Conservation (phyloP, 2,113 vertebrate genomes). For the Alethe castanea region DNA sequence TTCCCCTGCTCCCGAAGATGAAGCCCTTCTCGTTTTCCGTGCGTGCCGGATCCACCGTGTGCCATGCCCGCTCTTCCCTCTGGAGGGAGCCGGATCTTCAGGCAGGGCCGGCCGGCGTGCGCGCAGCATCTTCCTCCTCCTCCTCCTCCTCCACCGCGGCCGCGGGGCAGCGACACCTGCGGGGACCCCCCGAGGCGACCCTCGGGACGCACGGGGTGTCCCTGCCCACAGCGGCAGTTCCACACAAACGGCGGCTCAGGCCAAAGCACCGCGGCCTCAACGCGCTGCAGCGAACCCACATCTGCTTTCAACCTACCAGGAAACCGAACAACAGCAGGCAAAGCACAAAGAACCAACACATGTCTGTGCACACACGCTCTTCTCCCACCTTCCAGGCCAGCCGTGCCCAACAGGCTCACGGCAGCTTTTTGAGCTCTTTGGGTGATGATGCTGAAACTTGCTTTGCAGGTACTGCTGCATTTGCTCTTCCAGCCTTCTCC, state of each 20-base stretch:
- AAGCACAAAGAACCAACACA: background rate
- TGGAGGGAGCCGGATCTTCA: slow-evolving; percentile 49
- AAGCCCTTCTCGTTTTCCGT: background rate
- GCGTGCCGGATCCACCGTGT: fast-evolving
- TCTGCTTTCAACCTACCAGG: background rate
- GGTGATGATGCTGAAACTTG: background rate
- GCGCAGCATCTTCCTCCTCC: background rate
- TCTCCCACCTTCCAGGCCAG: background rate
- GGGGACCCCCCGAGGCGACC: background rate
- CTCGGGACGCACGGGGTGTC: background rate
- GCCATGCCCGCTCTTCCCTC: slow-evolving; percentile 37
- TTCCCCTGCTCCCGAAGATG: background rate
- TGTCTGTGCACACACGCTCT: fast-evolving
- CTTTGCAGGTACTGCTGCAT: background rate
- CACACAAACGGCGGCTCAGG: background rate
- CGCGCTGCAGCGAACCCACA: background rate
- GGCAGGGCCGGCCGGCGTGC: background rate
- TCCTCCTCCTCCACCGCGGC: background rate
- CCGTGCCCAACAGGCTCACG: background rate
- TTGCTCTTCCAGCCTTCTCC: background rate
- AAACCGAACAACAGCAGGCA: background rate
- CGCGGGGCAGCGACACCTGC: background rate
- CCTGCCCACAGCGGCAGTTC: fast-evolving
- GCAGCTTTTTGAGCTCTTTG: background rate
- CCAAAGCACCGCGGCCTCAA: background rate